Evolutionary conservation across 2,797 vertebrate genomes (phyloP), one percentile per base, ranked within the genome.

Genomic region (Percopsis omiscomaycus): DNA sequence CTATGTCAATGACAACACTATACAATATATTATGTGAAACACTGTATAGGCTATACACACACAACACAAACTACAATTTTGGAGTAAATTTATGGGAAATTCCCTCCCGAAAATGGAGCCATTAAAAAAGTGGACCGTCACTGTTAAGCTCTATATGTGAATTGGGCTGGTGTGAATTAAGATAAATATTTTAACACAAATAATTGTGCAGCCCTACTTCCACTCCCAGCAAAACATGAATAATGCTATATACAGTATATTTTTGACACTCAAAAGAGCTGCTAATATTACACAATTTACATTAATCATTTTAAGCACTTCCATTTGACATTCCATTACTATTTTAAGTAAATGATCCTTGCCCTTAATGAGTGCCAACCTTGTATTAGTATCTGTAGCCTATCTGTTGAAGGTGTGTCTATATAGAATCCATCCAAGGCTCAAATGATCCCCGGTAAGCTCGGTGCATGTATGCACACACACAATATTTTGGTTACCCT

Each of bases 241-340:
- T 86, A 77, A 83, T 81, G 75, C 65, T 56, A 60, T 42, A 61
- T 57, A 64, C 70, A 82, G 79, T 82, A 22, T 22, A 22, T 71
- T 83, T 69, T 62, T 69, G 44, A 52, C 64, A 68, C 74, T 32
- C 45, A 56, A 1, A 1, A 66, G 56, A 71, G 55, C 55, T 66
- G 22, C 22, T 74, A 77, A 79, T 71, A 74, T 83, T 84, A 83
- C 80, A 87, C 83, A 81, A 88, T 61, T 66, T 57, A 69, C 69
- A 86, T 82, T 81, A 90, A 84, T 86, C 84, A 80, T 87, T 81
- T 62, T 14, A 60, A 76, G 50, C 49, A 61, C 64, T 64, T 73
- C 55, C 28, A 61, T 68, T 73, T 79, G 71, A 72, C 13, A 2
- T 12, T 60, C 63, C 59, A 44, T 59, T 62, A 49, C 61, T 22